Percentiles rank a stretch among this genome's conserved stretches.
Conservation (phyloP, 2,797 vertebrate genomes). For the Hoplostethus mediterraneus region DNA sequence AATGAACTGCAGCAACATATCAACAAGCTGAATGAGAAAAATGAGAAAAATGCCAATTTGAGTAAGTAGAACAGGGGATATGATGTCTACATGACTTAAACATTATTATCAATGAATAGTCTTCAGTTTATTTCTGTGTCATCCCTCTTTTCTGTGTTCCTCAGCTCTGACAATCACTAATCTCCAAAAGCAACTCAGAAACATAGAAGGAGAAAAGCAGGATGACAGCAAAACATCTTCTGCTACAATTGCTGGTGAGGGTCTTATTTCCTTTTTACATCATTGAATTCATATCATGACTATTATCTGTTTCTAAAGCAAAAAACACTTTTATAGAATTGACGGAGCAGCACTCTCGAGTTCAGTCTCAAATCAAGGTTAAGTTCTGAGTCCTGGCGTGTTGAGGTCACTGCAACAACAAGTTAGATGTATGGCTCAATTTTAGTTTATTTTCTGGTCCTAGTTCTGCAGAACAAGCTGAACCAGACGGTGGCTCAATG, state of each 20-base stretch:
- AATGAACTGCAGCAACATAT: conserved; percentile 12
- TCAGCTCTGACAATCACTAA: conserved; percentile 44
- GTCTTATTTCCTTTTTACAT: neutral
- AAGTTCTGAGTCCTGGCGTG: neutral
- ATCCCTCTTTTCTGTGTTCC: neutral
- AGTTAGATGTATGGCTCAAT: neutral
- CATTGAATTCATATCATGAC: neutral
- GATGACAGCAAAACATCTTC: neutral
- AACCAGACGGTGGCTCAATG: conserved; percentile 39
- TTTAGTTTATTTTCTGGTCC: neutral
- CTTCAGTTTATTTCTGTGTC: neutral
- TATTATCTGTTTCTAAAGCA: neutral
- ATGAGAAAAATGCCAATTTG: conserved; percentile 16
- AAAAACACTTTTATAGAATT: conserved; percentile 40
- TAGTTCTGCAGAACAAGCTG: conserved; percentile 52
- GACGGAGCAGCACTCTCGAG: conserved; percentile 1
- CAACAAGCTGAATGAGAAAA: conserved; percentile 32
- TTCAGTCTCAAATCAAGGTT: conserved; percentile 48
- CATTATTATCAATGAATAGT: neutral
- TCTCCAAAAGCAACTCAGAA: conserved; percentile 45
- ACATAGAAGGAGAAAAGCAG: neutral
- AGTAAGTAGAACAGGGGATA: conserved; percentile 42
- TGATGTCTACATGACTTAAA: neutral
- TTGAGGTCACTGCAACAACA: neutral
- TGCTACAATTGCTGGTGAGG: conserved; percentile 37